phyloP scores from a whole-genome alignment of 2,888 invertebrate genomes.

The Acrobasis consociella region DNA sequence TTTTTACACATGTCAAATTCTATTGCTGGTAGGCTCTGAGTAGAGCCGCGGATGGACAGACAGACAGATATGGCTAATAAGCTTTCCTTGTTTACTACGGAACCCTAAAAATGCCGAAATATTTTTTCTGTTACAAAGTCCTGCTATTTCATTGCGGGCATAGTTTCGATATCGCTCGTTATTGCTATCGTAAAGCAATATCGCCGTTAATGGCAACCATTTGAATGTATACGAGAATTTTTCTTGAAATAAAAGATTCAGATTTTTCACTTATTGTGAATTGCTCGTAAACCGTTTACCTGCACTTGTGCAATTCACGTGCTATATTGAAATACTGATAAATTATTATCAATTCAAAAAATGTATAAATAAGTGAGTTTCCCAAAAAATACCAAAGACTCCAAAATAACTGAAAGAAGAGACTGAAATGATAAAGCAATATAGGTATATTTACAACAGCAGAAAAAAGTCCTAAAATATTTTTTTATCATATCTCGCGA shows the following conservation, averaged over 20 bases:
- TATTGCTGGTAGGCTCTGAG: too few relatives aligned
- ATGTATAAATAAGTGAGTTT: background rate
- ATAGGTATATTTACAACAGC: slow-evolving; percentile 1
- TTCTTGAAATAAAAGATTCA: slow-evolving; percentile 41
- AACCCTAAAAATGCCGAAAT: slow-evolving; percentile 15
- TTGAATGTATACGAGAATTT: slow-evolving; percentile 55
- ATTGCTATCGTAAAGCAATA: slow-evolving; percentile 58
- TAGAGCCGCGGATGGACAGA: too few relatives aligned
- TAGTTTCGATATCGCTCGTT: slow-evolving; percentile 60
- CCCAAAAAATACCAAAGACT: background rate
- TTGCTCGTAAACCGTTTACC: slow-evolving; percentile 26
- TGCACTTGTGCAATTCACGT: slow-evolving; percentile 28
- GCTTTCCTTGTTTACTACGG: too few relatives aligned
- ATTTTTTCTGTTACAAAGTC: slow-evolving; percentile 4
- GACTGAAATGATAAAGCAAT: slow-evolving; percentile 9
- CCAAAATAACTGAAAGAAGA: background rate
- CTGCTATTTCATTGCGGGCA: slow-evolving; percentile 49
- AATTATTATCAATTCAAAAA: background rate
- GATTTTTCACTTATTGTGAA: slow-evolving; percentile 29
- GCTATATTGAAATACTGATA: slow-evolving; percentile 1
- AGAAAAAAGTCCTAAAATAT: slow-evolving; percentile 2
- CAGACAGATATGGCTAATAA: too few relatives aligned
- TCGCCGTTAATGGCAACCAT: slow-evolving; percentile 59
- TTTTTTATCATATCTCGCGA: slow-evolving; percentile 20
- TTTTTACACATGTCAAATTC: too few relatives aligned